A percentile compares a stretch with the other conserved stretches of the same genome.
Evolutionary conservation across 2,797 vertebrate genomes (phyloP).

Genomic region (Emydoidea blandingii): DNA sequence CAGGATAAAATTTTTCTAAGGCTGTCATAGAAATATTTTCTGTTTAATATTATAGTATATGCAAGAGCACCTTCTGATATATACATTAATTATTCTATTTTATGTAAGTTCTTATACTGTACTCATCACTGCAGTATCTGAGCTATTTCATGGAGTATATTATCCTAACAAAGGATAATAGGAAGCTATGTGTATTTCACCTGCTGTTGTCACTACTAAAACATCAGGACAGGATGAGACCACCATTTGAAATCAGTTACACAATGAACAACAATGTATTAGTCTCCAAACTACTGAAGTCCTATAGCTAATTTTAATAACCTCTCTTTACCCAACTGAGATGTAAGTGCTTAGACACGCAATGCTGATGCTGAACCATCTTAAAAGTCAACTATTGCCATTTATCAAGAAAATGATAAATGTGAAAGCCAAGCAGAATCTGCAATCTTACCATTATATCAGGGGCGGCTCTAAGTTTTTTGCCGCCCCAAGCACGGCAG

Average conservation of each 20-base stretch:
- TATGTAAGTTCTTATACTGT: too few species aligned
- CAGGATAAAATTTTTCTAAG: slow-evolving; percentile 55
- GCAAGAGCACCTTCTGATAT: not conserved
- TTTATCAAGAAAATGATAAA: not conserved
- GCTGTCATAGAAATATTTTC: slow-evolving; percentile 41
- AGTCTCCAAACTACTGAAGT: not conserved
- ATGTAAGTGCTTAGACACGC: not conserved
- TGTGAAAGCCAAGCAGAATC: not conserved
- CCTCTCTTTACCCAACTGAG: not conserved
- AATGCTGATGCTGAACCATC: not conserved
- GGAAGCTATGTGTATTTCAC: not conserved
- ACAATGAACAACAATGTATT: accelerated
- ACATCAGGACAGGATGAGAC: not conserved
- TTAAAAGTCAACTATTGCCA: not conserved
- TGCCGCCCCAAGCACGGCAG: too few species aligned
- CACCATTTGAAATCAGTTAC: not conserved
- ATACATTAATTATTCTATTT: not conserved
- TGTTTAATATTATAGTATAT: not conserved
- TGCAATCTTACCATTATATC: not conserved
- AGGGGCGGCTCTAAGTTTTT: too few species aligned
- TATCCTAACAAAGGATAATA: not conserved
- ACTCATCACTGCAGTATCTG: too few species aligned
- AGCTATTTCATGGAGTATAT: not conserved
- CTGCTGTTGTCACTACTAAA: not conserved
- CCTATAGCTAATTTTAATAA: not conserved